A percentile compares a stretch with the other conserved stretches of the same genome.
phyloP scores from a whole-genome alignment of 2,113 vertebrate species.

The Dolichotis patagonum region DNA sequence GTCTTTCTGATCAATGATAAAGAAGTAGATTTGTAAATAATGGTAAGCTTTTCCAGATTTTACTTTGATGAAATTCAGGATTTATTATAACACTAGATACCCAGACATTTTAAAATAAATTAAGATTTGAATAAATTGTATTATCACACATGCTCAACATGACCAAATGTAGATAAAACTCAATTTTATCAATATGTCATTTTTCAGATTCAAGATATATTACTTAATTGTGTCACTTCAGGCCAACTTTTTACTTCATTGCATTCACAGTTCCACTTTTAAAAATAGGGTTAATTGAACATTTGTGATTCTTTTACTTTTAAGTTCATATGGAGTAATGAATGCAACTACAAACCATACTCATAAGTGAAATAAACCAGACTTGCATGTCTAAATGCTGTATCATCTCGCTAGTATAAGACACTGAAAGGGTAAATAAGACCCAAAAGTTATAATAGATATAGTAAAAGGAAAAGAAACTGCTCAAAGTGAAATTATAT shows the following conservation, averaged over 20 bases:
- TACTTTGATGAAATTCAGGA: background rate
- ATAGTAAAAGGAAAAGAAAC: too few relatives aligned
- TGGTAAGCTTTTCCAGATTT: background rate
- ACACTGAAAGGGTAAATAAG: too few relatives aligned
- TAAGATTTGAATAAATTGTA: background rate
- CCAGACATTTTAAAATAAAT: background rate
- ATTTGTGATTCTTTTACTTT: background rate
- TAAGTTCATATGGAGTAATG: background rate
- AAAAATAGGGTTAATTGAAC: background rate
- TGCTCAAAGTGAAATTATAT: too few relatives aligned
- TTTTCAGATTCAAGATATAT: background rate
- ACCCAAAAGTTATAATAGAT: too few relatives aligned
- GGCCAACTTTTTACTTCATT: background rate
- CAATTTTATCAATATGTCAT: background rate
- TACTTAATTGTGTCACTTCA: background rate
- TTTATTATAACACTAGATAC: background rate
- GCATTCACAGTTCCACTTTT: background rate
- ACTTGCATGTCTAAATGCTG: too few relatives aligned
- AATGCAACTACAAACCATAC: too few relatives aligned
- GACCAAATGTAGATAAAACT: background rate
- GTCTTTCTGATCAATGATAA: background rate
- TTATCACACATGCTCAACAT: background rate
- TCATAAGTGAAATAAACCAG: too few relatives aligned
- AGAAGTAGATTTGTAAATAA: background rate
- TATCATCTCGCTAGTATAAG: too few relatives aligned